Evolutionary conservation across 2,888 invertebrate species (phyloP), one percentile per base, ranked within the genome.

Genomic region (Unio pictorum): DNA sequence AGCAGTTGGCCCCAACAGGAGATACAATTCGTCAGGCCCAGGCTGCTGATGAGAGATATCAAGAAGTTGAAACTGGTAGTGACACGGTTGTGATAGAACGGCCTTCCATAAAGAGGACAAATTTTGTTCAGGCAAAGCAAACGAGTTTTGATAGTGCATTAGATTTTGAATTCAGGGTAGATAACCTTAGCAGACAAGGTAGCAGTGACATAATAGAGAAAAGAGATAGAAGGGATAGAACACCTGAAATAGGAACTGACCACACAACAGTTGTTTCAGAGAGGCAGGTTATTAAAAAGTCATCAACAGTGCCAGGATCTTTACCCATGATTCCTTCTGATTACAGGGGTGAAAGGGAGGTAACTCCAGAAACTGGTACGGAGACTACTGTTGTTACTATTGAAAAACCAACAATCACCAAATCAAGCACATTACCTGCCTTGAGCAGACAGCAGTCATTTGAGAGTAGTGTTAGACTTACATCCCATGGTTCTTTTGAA

Each of bases 1-100:
- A 75, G 55, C 80, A 80, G 64, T 66, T 81, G 15, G 80, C 81
- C 17, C 81, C 81, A 2, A 81, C 81, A 34, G 81, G 81, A n/a
- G 81, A 81, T 71, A 75, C 79, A 1, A 78, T 80, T 64, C 69
- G 81, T 7, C 67, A 61, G 23, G 72, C 73, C 54, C 69, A 69
- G 8, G 73, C 71, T 23, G 66, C 62, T 60, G 72, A 68, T 61
- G 74, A 80, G 60, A 60, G 57, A 55, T 71, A 66, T 56, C 78
- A 71, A 30, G 77, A 77, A 67, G 75, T 77, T 0, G 68, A 75
- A 45, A 77, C 77, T 59, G 77, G 67, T 17, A 75, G 74, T 34
- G 73, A 77, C 64, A 77, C 77, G 18, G 69, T 77, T 23, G 67
- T 77, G n/a, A 30, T 77, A 57, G 77, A 77, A 61, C 65, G 77